Base-by-base conservation (phyloP, 2,113 vertebrate species). In the Condylura cristata region DNA sequence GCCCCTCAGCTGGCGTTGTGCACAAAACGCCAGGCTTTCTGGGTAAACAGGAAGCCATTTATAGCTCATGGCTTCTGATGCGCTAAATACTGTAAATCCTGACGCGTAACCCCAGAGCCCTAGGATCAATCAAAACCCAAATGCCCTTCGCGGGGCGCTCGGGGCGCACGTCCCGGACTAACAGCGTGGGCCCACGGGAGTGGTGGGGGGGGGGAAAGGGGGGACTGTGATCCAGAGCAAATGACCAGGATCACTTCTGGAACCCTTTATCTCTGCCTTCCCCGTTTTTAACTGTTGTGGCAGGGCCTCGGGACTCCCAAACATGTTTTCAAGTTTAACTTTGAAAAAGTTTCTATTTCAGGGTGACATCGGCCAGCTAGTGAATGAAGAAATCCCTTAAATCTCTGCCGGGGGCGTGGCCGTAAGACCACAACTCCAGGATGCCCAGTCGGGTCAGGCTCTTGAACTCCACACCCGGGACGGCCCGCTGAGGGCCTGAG, bases 21-120 rank as follows among this genome's bases (percentile, higher is more conserved):
- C 89, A 84, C 11, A 66, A 97, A 97, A 88, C 51, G 68, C 91
- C 94, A 96, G 80, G 86, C 86, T 93, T 65, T 68, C 93, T 88
- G 93, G 97, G 71, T 90, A 84, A 94, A n/a, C 32, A 34, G 96
- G 89, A 95, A 96, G 75, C 63, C 92, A 91, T 95, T 97, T 98
- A 94, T 34, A 97, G 95, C 96, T 98, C 96, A 97, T 6, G 72
- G 97, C 95, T 97, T 91, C 60, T 96, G 95, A 92, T 96, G 94
- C 90, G 91, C 96, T 97, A 97, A 97, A 97, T 91, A 72, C 72
- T 89, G 83, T 95, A 97, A 97, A 97, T 97, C 96, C 95, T 92
- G 91, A 66, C 61, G 89, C 97, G 78, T 93, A 88, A 96, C 93
- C 71, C 84, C 83, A 91, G 82, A 92, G 94, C 66, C 22, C 17